phyloP scores from a whole-genome alignment of 2,797 vertebrate genomes.

The Protonibea diacanthus region DNA sequence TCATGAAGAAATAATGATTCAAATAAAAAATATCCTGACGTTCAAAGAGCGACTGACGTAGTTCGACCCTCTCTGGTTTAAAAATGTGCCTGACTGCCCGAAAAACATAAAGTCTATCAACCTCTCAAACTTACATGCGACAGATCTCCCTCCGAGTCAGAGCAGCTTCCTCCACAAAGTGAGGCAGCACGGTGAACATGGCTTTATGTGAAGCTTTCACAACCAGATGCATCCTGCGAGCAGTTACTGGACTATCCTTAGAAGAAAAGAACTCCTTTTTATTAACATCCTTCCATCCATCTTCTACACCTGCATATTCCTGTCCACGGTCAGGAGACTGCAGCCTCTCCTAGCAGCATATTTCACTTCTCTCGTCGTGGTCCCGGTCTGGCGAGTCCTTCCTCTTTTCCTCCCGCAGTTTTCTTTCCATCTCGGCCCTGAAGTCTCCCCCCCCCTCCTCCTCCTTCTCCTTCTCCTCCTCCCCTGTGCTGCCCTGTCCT shows the following conservation, averaged over 20 bases:
- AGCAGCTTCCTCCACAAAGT: constrained; percentile 79
- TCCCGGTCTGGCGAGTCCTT: constrained; percentile 18
- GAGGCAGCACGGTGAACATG: constrained; percentile 80
- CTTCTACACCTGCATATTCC: neutral
- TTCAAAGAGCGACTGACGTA: neutral
- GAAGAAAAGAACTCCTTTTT: constrained; percentile 7
- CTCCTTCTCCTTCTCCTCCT: too few relatives aligned
- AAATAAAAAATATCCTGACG: neutral
- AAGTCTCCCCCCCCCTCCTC: neutral
- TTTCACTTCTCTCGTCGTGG: constrained; percentile 7
- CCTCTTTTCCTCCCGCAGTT: constrained; percentile 24
- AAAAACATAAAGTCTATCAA: neutral
- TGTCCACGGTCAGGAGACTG: neutral
- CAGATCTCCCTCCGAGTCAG: constrained; percentile 83
- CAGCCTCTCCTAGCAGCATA: neutral
- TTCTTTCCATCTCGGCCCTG: constrained; percentile 25
- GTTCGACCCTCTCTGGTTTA: neutral
- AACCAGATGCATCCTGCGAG: constrained; percentile 81
- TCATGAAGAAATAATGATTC: neutral
- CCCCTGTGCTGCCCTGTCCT: constrained; percentile 10
- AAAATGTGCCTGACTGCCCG: neutral
- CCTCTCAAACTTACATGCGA: constrained; percentile 81
- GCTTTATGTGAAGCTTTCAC: constrained; percentile 72
- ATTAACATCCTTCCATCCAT: neutral
- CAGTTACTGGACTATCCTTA: neutral